These are phyloP conservation scores for Clunio marinus DNA, from an alignment of 2,888 invertebrate species.

Conservation along the genomic window DNA sequence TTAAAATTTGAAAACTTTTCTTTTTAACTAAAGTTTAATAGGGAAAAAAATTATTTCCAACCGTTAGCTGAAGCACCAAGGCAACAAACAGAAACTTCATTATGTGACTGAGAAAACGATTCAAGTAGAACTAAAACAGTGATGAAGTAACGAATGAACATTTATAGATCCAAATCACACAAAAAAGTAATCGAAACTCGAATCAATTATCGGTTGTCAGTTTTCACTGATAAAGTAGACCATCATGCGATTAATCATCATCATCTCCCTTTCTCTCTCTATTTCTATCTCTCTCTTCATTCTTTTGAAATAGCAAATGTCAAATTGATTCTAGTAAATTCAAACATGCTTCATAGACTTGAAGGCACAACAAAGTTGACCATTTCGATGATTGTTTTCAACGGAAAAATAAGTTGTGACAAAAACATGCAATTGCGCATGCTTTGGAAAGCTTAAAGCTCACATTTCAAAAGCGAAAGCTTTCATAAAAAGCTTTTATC, in stretches of 20 bases:
- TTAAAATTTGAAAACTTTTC: neutral
- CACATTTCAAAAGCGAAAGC: too few species aligned
- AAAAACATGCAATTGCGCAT: neutral
- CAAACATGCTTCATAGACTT: neutral
- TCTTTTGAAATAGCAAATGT: neutral
- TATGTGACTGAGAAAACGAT: neutral
- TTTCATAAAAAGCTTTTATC: too few species aligned
- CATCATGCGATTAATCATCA: neutral
- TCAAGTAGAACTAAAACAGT: neutral
- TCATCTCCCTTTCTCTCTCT: too few species aligned
- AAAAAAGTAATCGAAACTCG: neutral
- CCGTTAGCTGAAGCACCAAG: neutral
- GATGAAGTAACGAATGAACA: neutral
- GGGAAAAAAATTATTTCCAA: neutral
- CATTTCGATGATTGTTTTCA: neutral
- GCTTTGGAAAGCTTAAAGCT: too few species aligned
- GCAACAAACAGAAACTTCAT: neutral
- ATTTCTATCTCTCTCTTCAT: neutral
- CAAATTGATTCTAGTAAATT: neutral
- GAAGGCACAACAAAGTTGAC: neutral
- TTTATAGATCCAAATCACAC: neutral
- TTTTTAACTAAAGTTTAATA: neutral
- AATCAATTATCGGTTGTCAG: constrained; percentile 22
- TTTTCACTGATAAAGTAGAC: constrained; percentile 6
- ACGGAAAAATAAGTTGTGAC: neutral